phyloP scores from a whole-genome alignment of 2,888 invertebrate genomes.

The Parnassius mnemosyne region DNA sequence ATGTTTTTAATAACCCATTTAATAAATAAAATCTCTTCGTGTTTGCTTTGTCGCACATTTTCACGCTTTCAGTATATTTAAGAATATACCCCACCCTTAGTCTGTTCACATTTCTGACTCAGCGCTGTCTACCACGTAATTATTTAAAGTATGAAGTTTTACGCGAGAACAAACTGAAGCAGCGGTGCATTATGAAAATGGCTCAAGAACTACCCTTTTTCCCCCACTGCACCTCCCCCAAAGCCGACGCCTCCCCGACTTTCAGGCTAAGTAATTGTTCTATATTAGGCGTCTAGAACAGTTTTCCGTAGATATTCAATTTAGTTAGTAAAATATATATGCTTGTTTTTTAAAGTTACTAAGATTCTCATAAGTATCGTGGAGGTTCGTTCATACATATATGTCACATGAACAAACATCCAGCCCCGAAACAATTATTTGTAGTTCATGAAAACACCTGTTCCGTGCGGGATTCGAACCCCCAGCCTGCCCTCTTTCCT shows the following conservation, averaged over 20 bases:
- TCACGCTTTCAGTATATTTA: too few relatives aligned
- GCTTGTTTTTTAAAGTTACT: too few relatives aligned
- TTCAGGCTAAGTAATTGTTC: constrained; percentile 51
- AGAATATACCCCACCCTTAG: neutral
- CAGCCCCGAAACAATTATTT: too few relatives aligned
- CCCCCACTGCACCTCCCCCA: constrained; percentile 28
- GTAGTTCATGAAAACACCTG: too few relatives aligned
- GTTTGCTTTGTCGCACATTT: too few relatives aligned
- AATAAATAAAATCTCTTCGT: too few relatives aligned
- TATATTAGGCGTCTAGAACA: constrained; percentile 35
- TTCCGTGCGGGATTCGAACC: too few relatives aligned
- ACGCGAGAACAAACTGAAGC: constrained; percentile 42
- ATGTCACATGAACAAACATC: too few relatives aligned
- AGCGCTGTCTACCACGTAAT: constrained; percentile 44
- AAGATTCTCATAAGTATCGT: too few relatives aligned
- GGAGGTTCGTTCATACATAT: too few relatives aligned
- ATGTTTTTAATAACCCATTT: too few relatives aligned
- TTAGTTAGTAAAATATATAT: neutral
- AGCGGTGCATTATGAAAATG: constrained; percentile 72
- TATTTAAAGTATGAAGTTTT: constrained; percentile 73
- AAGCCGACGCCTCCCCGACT: constrained; percentile 28
- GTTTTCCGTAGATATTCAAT: neutral
- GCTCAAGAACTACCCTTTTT: constrained; percentile 40
- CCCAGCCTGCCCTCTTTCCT: too few relatives aligned
- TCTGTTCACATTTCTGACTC: constrained; percentile 27